Conservation (phyloP, 2,113 vertebrate genomes). For the Psittacara wagleri region DNA sequence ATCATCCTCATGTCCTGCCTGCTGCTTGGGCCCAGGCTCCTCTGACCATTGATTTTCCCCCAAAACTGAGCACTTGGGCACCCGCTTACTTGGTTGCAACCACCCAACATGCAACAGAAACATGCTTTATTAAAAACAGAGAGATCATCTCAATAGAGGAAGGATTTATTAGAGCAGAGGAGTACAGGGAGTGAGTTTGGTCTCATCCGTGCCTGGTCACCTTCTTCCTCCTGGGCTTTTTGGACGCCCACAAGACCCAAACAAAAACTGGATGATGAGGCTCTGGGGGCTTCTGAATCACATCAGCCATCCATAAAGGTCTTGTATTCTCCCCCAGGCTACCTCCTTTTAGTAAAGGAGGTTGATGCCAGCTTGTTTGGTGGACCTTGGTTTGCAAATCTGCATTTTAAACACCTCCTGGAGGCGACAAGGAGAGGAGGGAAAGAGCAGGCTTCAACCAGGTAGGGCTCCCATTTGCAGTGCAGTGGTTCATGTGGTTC, state of each 20-base stretch:
- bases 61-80: fast-evolving
- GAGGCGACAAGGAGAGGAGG: background rate
- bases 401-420: background rate
- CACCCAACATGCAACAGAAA: background rate
- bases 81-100: background rate
- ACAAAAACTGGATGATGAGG: background rate
- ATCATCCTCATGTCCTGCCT: background rate
- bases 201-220: background rate
- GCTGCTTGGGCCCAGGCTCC: background rate
- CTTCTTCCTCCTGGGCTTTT: background rate
- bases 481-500: background rate
- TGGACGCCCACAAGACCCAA: background rate
- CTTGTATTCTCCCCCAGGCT: background rate
- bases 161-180: background rate
- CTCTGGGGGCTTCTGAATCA: background rate
- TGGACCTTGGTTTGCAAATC: background rate
- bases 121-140: background rate
- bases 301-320: background rate
- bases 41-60: fast-evolving
- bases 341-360: background rate
- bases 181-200: background rate
- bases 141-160: background rate
- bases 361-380: background rate
- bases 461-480: background rate
- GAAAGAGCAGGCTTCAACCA: background rate